Conservation (phyloP, 2,888 invertebrate genomes). For the Cantharis nigra region DNA sequence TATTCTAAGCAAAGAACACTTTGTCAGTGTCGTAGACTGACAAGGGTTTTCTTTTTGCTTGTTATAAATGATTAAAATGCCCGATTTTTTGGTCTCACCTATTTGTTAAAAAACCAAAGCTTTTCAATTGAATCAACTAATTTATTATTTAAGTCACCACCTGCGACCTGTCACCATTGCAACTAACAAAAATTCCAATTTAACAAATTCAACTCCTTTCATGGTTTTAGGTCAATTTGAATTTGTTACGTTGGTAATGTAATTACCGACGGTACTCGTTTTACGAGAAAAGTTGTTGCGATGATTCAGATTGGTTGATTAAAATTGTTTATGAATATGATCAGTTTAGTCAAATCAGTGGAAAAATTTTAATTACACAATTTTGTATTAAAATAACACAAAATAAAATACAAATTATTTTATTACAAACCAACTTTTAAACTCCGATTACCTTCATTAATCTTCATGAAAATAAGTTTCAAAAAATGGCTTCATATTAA, state of each 20-base stretch:
- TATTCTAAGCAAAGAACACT: not conserved
- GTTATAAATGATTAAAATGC: not conserved
- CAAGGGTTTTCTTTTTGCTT: not conserved
- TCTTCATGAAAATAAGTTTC: not conserved
- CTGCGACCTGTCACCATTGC: not conserved
- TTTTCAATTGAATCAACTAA: not conserved
- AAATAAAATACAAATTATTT: not conserved
- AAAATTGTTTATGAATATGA: not conserved
- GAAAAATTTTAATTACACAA: not conserved
- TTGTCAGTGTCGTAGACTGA: not conserved
- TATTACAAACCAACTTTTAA: not conserved
- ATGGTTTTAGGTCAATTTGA: not conserved
- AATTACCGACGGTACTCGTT: too few relatives aligned
- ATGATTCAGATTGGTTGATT: not conserved
- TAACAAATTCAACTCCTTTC: not conserved
- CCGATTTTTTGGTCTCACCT: not conserved
- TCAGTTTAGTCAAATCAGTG: not conserved
- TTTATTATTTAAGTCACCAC: not conserved
- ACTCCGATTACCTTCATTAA: not conserved
- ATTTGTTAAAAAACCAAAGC: not conserved
- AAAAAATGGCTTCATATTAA: constrained; percentile 5
- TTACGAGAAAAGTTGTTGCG: not conserved
- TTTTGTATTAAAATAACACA: not conserved
- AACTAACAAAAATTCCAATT: not conserved
- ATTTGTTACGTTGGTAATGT: not conserved